Base-by-base conservation (phyloP, 2,888 invertebrate species). In the Sminthurinus aureus region DNA sequence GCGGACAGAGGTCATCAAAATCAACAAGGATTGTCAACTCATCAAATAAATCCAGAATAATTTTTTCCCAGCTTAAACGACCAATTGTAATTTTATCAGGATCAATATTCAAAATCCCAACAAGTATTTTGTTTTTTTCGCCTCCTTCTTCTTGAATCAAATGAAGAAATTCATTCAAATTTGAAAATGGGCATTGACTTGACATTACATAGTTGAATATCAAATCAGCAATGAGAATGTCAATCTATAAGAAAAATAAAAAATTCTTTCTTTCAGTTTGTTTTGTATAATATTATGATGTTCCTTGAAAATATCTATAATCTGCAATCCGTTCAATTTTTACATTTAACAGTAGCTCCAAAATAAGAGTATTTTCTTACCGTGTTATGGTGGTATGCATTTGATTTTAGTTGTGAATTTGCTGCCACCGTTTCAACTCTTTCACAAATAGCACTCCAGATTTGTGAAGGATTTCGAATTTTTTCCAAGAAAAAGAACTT, bases 41-140 rank as follows among this genome's bases (percentile, higher is more conserved):
- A n/a, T 51, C 52, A 52, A 67, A 80, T 52, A 80, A 38, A 52
- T 80, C 80, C 13, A 69, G 50, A 11, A 73, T 58, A 8, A 80
- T 80, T 73, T 80, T 80, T 13, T 80, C 80, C 80, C 80, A 80
- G 18, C 20, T 52, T 1, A 80, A 15, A 73, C 52, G 22, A 13
- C 80, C 80, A 6, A 73, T 51, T 11, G 8, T 11, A n/a, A 52
- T 20, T 22, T 15, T 18, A 3, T 71, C 69, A 1, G 80, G 80
- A 22, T 80, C 58, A 4, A 80, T 15, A 9, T 3, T 24, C 80
- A 80, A n/a, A 2, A 79, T 0, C 2, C 22, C 26, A 0, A 64
- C 79, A 4, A 79, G 26, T 11, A 79, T 24, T 50, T 26, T 66
- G 22, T 79, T 79, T 0, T 52, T 52, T 52, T 52, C 9, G 52